These are phyloP conservation scores for Microchirus variegatus DNA, from an alignment of 2,797 vertebrate genomes.

Conservation along the genomic window DNA sequence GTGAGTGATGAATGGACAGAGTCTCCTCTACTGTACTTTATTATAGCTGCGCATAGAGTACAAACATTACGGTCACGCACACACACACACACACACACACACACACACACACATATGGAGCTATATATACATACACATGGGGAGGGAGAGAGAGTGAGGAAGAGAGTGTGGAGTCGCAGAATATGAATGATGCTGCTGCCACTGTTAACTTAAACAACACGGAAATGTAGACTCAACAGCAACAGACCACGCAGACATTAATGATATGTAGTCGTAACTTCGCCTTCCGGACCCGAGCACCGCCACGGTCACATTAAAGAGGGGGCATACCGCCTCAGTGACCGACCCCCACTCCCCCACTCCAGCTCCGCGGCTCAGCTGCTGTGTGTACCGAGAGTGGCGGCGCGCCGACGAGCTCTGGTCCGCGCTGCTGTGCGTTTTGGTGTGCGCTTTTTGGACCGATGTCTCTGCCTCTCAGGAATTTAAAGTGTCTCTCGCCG, in stretches of 20 bases:
- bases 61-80: conserved; percentile 54
- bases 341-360: conserved; percentile 1
- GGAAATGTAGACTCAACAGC: conserved; percentile 13
- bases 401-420: conserved; percentile 2
- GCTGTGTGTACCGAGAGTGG: too few relatives aligned
- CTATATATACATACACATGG: neutral
- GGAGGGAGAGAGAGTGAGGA: conserved; percentile 13
- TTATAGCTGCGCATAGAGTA: conserved; percentile 56
- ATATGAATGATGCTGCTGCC: conserved; percentile 35
- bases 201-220: neutral
- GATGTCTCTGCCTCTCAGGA: conserved; percentile 83
- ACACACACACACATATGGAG: neutral
- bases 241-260: conserved; percentile 18
- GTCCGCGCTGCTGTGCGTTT: neutral
- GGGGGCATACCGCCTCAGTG: conserved; percentile 5
- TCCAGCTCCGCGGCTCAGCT: neutral
- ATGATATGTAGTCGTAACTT: conserved; percentile 13
- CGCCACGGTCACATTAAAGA: too few relatives aligned
- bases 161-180: conserved; percentile 7
- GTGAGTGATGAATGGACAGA: neutral
- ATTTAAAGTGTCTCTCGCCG: conserved; percentile 85
- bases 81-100: neutral
- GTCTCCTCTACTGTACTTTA: neutral
- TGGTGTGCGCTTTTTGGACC: conserved; percentile 50
- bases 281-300: neutral